Evolutionary conservation across 2,888 invertebrate genomes (phyloP).

Genomic region (Kryphioiulus occultus): DNA sequence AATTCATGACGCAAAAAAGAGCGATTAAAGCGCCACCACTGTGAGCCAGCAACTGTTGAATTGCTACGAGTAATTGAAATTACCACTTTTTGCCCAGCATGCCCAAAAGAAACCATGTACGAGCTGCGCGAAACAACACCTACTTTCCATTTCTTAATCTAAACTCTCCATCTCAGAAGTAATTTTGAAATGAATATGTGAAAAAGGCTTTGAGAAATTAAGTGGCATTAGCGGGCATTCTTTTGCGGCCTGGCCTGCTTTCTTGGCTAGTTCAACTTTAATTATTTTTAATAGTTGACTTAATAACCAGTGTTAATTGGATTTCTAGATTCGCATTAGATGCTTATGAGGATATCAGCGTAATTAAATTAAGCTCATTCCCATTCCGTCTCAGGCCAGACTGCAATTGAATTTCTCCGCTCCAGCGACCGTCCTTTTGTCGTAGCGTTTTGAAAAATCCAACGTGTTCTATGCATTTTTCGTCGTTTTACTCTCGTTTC

Average conservation of each 20-base stretch:
- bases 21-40: conserved; percentile 36
- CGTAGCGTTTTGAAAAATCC: background rate
- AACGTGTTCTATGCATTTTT: background rate
- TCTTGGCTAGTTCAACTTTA: conserved; percentile 3
- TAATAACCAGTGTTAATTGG: conserved; percentile 39
- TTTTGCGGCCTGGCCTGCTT: background rate
- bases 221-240: background rate
- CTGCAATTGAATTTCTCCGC: conserved; percentile 37
- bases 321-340: background rate
- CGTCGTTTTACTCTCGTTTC: background rate
- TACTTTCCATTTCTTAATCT: background rate
- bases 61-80: background rate
- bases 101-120: background rate
- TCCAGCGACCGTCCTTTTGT: background rate
- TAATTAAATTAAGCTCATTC: conserved; percentile 33
- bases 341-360: conserved; percentile 33
- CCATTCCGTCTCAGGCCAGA: background rate
- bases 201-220: background rate
- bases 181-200: conserved; percentile 5
- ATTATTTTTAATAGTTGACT: conserved; percentile 13
- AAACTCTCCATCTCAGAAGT: background rate
- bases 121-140: background rate
- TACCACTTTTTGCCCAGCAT: background rate
- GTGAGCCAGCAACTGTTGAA: background rate
- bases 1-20: conserved; percentile 18